These are phyloP conservation scores for Lethenteron reissneri DNA, from an alignment of 2,113 vertebrate species.

Conservation along the genomic window DNA sequence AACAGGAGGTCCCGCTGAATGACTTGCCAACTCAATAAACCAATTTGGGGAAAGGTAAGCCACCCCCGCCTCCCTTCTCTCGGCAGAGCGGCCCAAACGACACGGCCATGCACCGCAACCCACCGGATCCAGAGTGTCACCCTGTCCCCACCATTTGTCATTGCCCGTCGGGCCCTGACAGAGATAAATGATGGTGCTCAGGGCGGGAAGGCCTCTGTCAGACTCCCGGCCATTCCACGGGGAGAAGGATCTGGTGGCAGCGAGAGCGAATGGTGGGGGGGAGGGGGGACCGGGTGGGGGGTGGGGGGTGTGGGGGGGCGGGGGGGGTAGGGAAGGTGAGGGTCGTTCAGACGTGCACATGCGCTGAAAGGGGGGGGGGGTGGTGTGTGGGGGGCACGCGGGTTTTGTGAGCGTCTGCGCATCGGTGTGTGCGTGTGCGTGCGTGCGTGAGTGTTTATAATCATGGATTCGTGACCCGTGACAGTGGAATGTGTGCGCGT, in stretches of 20 bases:
- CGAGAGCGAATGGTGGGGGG: background rate
- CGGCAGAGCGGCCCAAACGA: no score
- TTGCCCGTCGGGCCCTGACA: background rate
- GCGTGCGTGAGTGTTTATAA: no score
- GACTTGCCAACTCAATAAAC: no score
- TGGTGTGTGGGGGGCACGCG: background rate
- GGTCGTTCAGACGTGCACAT: background rate
- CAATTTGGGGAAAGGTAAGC: no score
- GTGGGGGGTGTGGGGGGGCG: background rate
- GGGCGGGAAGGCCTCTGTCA: background rate
- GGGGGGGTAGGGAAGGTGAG: background rate
- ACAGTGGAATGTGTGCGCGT: no score
- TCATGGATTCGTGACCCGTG: no score
- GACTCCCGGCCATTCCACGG: background rate
- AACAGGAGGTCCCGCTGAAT: no score
- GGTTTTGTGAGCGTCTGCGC: background rate
- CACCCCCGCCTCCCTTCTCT: no score
- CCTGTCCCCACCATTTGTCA: constrained; percentile 1
- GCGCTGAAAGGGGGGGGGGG: background rate
- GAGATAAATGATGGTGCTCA: background rate
- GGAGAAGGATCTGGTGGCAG: background rate
- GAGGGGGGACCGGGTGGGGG: background rate
- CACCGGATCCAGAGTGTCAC: background rate
- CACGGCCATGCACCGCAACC: no score
- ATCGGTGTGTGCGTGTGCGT: no score